These are phyloP conservation scores for Trinectes maculatus DNA, from an alignment of 2,113 vertebrate species.

Conservation along the genomic window DNA sequence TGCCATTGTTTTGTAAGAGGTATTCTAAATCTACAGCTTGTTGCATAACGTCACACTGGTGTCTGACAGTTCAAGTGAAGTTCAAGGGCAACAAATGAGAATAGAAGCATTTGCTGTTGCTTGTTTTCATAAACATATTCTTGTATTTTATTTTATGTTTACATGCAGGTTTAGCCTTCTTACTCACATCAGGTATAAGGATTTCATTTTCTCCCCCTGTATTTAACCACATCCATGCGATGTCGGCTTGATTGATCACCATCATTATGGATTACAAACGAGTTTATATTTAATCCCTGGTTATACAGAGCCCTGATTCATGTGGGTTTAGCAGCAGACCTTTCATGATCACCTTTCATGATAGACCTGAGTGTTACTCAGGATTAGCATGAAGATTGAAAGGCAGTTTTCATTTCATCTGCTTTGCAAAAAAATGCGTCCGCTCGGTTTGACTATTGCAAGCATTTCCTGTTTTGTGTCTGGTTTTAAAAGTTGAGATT, in stretches of 20 bases:
- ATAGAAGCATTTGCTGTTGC: not conserved
- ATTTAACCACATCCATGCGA: constrained; percentile 40
- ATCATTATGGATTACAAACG: constrained; percentile 47
- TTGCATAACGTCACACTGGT: constrained; percentile 23
- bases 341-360: constrained; percentile 51
- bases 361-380: constrained; percentile 35
- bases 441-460: no score
- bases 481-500: no score
- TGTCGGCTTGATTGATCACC: constrained; percentile 31
- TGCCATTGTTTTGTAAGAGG: constrained; percentile 24
- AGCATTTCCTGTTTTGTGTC: no score
- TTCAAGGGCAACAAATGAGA: constrained; percentile 1
- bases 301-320: constrained; percentile 45
- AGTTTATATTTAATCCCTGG: constrained; percentile 38
- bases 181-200: constrained; percentile 1
- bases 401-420: constrained; percentile 12
- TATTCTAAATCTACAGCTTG: constrained; percentile 4
- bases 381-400: constrained; percentile 40
- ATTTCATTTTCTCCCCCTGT: constrained; percentile 7
- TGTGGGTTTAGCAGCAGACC: constrained; percentile 43
- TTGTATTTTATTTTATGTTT: not conserved
- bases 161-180: not conserved
- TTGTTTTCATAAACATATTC: not conserved
- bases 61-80: constrained; percentile 5
- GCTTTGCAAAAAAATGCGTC: no score